A percentile compares a stretch with the other conserved stretches of the same genome.
phyloP scores from a whole-genome alignment of 2,113 vertebrate genomes.

The Oxygymnocypris stewartii region DNA sequence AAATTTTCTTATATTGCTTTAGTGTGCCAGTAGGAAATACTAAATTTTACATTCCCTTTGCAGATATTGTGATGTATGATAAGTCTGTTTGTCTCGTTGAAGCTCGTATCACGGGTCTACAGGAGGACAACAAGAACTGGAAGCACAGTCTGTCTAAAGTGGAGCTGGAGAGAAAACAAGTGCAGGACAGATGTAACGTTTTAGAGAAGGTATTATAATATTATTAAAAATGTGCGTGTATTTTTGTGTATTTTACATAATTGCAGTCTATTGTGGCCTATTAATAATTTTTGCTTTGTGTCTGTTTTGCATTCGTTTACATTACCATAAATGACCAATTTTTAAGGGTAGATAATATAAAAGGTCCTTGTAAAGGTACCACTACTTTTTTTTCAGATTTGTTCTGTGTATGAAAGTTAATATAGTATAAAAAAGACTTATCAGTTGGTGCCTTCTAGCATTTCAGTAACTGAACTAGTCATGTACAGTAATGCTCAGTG shows the following conservation, averaged over 20 bases:
- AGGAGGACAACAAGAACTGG: constrained; percentile 91
- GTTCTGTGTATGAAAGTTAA: background rate
- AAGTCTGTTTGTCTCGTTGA: constrained; percentile 42
- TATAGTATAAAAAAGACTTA: background rate
- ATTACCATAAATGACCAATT: background rate
- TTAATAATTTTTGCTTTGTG: background rate
- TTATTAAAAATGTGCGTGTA: background rate
- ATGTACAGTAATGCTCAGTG: background rate
- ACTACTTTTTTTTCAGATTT: background rate
- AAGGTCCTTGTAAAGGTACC: background rate
- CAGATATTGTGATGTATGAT: background rate
- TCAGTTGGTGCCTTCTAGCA: background rate
- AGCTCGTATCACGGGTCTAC: constrained; percentile 88
- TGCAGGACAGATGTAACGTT: constrained; percentile 90
- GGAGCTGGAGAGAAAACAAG: constrained; percentile 90
- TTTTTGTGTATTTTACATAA: background rate
- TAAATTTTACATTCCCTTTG: background rate
- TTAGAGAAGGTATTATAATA: constrained; percentile 86
- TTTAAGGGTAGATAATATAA: background rate
- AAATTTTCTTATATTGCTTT: background rate
- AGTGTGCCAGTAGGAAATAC: background rate
- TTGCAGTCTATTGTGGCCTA: background rate
- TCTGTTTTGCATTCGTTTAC: background rate
- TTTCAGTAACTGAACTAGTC: background rate
- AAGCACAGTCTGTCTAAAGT: constrained; percentile 88